Conservation (phyloP, 2,113 vertebrate species). For the Chrysochloris asiatica region DNA sequence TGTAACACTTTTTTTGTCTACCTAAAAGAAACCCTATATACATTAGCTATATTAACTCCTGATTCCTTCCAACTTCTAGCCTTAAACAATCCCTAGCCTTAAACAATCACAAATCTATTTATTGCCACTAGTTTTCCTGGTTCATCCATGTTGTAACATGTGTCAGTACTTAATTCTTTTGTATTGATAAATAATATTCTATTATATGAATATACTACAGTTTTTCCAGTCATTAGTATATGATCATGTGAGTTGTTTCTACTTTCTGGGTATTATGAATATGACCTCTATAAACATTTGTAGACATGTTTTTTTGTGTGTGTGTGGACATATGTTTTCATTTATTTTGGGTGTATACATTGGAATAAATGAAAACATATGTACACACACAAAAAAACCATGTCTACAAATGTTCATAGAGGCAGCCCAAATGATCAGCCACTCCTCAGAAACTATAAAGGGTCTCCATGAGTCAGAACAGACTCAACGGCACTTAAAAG, state of each 20-base stretch:
- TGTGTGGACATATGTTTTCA: too few relatives aligned
- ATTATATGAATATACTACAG: background rate
- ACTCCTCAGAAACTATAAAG: too few relatives aligned
- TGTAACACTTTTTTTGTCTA: background rate
- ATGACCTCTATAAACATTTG: background rate
- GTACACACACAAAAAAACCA: too few relatives aligned
- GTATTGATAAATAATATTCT: background rate
- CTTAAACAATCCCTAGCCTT: background rate
- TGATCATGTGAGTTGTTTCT: background rate
- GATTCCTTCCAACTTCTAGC: background rate
- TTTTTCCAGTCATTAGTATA: background rate
- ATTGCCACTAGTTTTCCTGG: background rate
- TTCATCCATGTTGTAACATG: background rate
- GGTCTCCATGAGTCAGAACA: too few relatives aligned
- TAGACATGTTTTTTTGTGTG: background rate
- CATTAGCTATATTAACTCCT: background rate
- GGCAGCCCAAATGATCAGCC: too few relatives aligned
- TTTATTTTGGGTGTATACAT: too few relatives aligned
- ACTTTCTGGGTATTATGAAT: background rate
- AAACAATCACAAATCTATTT: background rate
- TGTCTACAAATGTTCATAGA: too few relatives aligned
- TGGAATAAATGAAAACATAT: too few relatives aligned
- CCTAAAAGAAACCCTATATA: background rate
- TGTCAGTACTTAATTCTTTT: background rate
- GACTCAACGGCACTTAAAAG: too few relatives aligned